Percentiles rank a stretch among this genome's conserved stretches.
phyloP scores from a whole-genome alignment of 2,888 invertebrate species.

The Drosophila basisetae region DNA sequence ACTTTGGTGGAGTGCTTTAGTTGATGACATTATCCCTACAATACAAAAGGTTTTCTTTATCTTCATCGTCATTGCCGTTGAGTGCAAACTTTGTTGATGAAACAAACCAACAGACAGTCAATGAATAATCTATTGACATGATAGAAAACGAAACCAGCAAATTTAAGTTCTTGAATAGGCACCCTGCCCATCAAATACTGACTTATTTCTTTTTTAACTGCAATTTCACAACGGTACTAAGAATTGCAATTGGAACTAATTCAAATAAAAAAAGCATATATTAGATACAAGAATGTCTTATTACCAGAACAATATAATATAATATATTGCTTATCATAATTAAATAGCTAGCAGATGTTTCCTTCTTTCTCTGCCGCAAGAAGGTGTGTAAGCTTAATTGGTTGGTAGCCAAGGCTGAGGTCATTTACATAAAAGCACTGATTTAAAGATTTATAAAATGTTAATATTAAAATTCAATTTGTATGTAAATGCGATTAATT shows the following conservation, averaged over 20 bases:
- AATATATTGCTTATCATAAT: no score
- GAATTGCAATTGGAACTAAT: conserved; percentile 64
- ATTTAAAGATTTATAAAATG: conserved; percentile 3
- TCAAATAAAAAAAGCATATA: conserved; percentile 32
- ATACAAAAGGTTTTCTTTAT: conserved; percentile 64
- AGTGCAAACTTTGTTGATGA: conserved; percentile 49
- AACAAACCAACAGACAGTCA: conserved; percentile 26
- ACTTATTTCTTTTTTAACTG: conserved; percentile 28
- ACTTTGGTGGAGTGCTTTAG: conserved; percentile 75
- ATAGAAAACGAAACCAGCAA: conserved; percentile 22
- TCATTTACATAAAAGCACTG: conserved; percentile 1
- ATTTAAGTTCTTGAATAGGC: conserved; percentile 25
- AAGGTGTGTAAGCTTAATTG: conserved; percentile 8
- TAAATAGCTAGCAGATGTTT: neutral
- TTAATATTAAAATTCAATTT: conserved; percentile 2
- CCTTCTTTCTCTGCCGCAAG: neutral
- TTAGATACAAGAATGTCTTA: neutral
- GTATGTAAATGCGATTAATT: conserved; percentile 1
- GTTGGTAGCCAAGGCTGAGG: conserved; percentile 6
- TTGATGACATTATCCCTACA: conserved; percentile 76
- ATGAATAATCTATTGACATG: conserved; percentile 4
- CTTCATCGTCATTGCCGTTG: conserved; percentile 1
- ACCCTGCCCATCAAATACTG: conserved; percentile 35
- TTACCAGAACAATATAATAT: neutral
- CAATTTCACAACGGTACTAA: conserved; percentile 30